A percentile compares a stretch with the other conserved stretches of the same genome.
These are phyloP conservation scores for Callipepla squamata DNA, from an alignment of 2,113 vertebrate genomes.

Conservation along the genomic window DNA sequence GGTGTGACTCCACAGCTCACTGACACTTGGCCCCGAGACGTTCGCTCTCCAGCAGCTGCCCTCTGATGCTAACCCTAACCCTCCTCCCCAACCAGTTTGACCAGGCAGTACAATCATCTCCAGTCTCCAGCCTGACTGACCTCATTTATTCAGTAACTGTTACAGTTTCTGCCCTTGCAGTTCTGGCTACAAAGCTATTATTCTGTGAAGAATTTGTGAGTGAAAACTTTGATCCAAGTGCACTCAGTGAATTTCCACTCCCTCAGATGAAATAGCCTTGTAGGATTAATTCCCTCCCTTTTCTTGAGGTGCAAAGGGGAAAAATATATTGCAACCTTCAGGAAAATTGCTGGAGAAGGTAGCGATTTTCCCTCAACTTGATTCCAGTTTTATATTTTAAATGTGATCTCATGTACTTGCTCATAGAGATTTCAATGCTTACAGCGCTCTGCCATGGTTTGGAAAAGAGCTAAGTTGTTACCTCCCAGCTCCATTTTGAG, in stretches of 20 bases:
- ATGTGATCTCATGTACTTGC: not conserved
- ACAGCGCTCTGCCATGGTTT: not conserved
- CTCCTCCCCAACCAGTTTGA: not conserved
- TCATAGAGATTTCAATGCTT: not conserved
- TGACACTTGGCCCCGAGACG: accelerated
- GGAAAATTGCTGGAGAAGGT: not conserved
- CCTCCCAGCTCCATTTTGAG: not conserved
- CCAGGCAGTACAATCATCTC: not conserved
- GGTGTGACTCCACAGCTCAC: not conserved
- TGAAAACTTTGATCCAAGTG: not conserved
- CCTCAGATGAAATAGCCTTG: not conserved
- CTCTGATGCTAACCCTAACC: not conserved
- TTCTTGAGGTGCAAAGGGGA: not conserved
- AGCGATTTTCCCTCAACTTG: not conserved
- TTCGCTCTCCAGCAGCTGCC: not conserved
- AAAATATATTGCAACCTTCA: not conserved
- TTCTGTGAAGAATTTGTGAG: not conserved
- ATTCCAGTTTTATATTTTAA: not conserved
- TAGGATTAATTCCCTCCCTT: not conserved
- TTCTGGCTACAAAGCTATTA: conserved; percentile 10
- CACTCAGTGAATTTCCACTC: conserved; percentile 18
- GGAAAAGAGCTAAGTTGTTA: accelerated
- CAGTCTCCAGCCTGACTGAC: not conserved
- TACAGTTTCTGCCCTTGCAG: not conserved
- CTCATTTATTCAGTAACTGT: not conserved